Conservation (phyloP, 2,113 vertebrate genomes). For the Otocyon megalotis region DNA sequence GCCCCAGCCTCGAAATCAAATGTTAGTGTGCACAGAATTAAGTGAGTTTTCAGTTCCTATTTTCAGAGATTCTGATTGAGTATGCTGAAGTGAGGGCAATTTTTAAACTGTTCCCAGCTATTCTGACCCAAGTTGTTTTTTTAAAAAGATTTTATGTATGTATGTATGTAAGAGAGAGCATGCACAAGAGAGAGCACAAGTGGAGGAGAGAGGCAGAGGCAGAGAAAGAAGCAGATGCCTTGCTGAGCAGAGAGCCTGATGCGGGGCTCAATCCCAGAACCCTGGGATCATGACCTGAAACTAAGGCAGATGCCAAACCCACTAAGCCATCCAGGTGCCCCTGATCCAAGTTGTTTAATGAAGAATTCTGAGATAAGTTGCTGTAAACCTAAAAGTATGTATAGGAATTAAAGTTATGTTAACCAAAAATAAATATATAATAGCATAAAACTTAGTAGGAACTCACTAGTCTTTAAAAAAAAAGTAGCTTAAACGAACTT, state of each 20-base stretch:
- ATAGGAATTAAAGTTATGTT: not conserved
- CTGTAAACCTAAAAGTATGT: not conserved
- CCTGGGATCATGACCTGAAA: too few relatives aligned
- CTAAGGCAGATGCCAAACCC: too few relatives aligned
- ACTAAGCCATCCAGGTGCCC: too few relatives aligned
- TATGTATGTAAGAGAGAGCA: too few relatives aligned
- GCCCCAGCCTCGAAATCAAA: not conserved
- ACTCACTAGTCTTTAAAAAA: not conserved
- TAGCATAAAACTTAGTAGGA: not conserved
- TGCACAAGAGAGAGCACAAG: too few relatives aligned
- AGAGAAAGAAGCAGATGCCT: too few relatives aligned
- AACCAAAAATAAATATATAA: not conserved
- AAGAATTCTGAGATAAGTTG: not conserved
- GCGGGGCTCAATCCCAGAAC: too few relatives aligned
- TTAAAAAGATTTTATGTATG: too few relatives aligned
- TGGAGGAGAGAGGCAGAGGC: too few relatives aligned
- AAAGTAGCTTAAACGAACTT: not conserved
- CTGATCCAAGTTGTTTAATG: not conserved
- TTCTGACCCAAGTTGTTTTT: not conserved
- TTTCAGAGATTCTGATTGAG: not conserved
- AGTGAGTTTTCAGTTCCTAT: not conserved
- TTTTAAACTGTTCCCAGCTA: not conserved
- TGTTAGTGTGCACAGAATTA: not conserved
- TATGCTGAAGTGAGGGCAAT: not conserved
- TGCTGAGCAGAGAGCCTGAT: too few relatives aligned